Evolutionary conservation across 2,797 vertebrate species (phyloP).

Genomic region (Enteromius trimaculatus): DNA sequence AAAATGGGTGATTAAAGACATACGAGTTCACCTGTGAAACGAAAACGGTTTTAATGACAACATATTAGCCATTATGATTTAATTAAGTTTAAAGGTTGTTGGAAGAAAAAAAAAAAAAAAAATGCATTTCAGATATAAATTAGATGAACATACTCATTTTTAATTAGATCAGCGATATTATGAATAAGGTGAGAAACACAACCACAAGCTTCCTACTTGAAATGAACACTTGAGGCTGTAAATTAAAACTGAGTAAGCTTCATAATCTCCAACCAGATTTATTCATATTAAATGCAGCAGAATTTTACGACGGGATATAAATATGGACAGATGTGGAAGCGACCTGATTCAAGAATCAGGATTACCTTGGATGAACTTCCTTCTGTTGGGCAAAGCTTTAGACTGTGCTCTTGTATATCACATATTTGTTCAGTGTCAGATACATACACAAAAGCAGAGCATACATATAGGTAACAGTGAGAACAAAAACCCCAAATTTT

Average conservation of each 20-base stretch:
- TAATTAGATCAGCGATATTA: background rate
- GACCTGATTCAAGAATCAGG: background rate
- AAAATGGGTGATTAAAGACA: background rate
- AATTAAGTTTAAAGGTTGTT: background rate
- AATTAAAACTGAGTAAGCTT: background rate
- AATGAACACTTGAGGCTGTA: background rate
- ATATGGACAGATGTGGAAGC: background rate
- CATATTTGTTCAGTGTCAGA: background rate
- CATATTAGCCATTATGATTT: background rate
- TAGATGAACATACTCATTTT: background rate
- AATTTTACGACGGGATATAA: background rate
- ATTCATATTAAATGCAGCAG: background rate
- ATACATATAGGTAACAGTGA: background rate
- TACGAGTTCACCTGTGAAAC: background rate
- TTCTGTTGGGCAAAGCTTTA: background rate
- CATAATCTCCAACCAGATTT: slow-evolving; percentile 11
- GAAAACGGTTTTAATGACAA: background rate
- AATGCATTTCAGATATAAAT: background rate
- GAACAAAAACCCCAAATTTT: background rate
- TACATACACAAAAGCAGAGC: background rate
- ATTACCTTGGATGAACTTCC: background rate
- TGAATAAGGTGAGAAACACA: background rate
- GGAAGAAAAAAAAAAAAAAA: background rate
- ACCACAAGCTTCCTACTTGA: background rate
- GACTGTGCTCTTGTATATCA: background rate